Evolutionary conservation across 2,113 vertebrate species (phyloP).

Genomic region (Perccottus glenii): DNA sequence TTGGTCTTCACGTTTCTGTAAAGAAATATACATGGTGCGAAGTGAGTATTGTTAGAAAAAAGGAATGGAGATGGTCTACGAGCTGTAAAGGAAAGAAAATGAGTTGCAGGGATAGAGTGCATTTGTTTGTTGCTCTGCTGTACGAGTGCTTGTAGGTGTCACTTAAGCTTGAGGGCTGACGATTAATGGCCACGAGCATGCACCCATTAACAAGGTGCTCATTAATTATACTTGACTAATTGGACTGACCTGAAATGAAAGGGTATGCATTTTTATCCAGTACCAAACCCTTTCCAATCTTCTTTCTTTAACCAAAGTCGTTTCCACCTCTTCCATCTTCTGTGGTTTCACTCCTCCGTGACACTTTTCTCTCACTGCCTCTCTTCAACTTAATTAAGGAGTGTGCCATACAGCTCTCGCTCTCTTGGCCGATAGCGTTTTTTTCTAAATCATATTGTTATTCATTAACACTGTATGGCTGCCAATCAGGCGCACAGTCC

Average conservation of each 20-base stretch:
- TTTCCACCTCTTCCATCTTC: conserved; percentile 26
- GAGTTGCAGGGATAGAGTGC: conserved; percentile 17
- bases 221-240: conserved; percentile 63
- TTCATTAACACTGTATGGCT: conserved; percentile 68
- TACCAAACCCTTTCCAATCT: conserved; percentile 33
- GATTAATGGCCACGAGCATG: conserved; percentile 57
- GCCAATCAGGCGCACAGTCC: conserved; percentile 70
- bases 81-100: too few species aligned
- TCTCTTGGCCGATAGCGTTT: conserved; percentile 61
- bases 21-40: conserved; percentile 40
- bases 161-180: conserved; percentile 35
- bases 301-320: conserved; percentile 20
- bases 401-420: conserved; percentile 64
- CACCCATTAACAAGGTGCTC: conserved; percentile 64
- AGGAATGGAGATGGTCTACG: background rate
- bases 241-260: conserved; percentile 38
- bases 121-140: conserved; percentile 20
- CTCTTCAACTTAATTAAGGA: conserved; percentile 74
- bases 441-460: conserved; percentile 63
- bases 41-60: conserved; percentile 15
- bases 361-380: conserved; percentile 45
- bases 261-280: conserved; percentile 13
- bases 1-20: conserved; percentile 20
- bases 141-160: conserved; percentile 30
- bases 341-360: conserved; percentile 40